Conservation (phyloP, 2,888 invertebrate genomes). For the Pachycephus smyrnensis region DNA sequence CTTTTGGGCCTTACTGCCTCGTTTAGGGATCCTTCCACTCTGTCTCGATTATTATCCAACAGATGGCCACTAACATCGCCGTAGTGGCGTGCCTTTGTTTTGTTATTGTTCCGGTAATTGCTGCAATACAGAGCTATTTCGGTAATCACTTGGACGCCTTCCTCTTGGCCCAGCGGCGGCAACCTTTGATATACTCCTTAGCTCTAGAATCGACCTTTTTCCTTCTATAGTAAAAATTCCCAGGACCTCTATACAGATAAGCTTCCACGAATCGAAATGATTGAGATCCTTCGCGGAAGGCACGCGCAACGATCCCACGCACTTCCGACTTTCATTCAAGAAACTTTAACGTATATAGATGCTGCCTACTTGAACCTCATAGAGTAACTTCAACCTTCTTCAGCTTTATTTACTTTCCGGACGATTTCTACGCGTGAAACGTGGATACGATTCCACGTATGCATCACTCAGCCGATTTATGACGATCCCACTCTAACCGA, state of each 20-base stretch:
- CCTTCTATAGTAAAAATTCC: background rate
- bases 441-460: background rate
- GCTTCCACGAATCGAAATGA: background rate
- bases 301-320: background rate
- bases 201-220: background rate
- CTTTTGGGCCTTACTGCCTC: background rate
- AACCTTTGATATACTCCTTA: slow-evolving; percentile 47
- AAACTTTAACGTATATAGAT: background rate
- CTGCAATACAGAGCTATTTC: slow-evolving; percentile 52
- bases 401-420: background rate
- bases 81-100: slow-evolving; percentile 49
- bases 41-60: slow-evolving; percentile 51
- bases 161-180: slow-evolving; percentile 39
- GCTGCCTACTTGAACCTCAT: background rate
- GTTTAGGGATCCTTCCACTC: background rate
- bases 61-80: slow-evolving; percentile 53
- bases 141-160: slow-evolving; percentile 41
- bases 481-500: background rate
- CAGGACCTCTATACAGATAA: background rate
- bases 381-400: background rate
- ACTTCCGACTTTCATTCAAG: background rate
- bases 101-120: slow-evolving; percentile 64
- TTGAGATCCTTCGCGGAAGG: background rate
- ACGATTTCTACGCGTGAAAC: background rate
- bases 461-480: background rate